A percentile compares a stretch with the other conserved stretches of the same genome.
These are phyloP conservation scores for Napeogenes sylphis DNA, from an alignment of 2,888 invertebrate species.

Conservation along the genomic window DNA sequence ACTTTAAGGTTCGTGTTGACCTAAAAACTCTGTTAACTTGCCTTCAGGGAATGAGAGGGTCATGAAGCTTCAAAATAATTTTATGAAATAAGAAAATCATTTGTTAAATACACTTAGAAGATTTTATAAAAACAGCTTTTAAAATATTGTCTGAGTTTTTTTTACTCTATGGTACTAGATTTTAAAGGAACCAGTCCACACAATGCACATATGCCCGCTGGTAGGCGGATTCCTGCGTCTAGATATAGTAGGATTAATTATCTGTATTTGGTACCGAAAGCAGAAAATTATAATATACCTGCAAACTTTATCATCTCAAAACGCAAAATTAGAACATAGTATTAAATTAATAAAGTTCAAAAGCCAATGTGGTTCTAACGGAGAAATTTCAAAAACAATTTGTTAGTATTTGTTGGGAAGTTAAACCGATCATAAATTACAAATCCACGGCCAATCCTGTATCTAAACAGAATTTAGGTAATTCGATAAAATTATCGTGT, in stretches of 20 bases:
- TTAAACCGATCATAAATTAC: conserved; percentile 65
- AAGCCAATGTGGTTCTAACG: conserved; percentile 33
- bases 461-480: conserved; percentile 57
- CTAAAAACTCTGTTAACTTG: conserved; percentile 31
- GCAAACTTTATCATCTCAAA: conserved; percentile 27
- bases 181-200: no score
- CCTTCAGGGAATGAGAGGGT: conserved; percentile 34
- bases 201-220: no score
- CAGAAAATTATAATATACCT: not conserved
- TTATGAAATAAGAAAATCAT: conserved; percentile 23
- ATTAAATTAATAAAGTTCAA: conserved; percentile 51
- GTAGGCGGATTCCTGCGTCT: no score
- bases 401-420: conserved; percentile 59
- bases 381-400: conserved; percentile 51
- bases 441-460: conserved; percentile 53
- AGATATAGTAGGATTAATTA: not conserved
- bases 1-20: conserved; percentile 29
- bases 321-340: conserved; percentile 44
- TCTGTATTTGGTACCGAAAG: not conserved
- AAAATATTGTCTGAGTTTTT: not conserved
- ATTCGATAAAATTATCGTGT: conserved; percentile 50
- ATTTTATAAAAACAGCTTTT: conserved; percentile 3
- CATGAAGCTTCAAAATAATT: conserved; percentile 31
- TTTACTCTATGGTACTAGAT: not conserved
- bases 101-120: conserved; percentile 20